Conservation (phyloP, 1,140 invertebrate genomes). For the Drosophila carrolli region DNA sequence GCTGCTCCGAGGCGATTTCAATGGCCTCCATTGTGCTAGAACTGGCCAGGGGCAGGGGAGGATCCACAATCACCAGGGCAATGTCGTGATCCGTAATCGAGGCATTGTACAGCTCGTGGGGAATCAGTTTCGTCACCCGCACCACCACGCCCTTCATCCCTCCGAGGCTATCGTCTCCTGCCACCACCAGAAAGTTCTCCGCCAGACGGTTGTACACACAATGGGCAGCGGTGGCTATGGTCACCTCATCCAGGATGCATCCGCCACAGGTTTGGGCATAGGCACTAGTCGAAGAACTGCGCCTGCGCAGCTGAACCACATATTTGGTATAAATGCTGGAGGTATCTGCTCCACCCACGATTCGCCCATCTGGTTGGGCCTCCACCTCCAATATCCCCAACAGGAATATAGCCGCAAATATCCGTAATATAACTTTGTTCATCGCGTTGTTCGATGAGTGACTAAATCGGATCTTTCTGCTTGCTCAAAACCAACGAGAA, state of each 20-base stretch:
- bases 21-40: constrained; percentile 40
- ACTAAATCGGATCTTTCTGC: constrained; percentile 44
- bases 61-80: constrained; percentile 58
- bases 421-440: constrained; percentile 40
- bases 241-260: constrained; percentile 48
- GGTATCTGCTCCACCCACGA: constrained; percentile 58
- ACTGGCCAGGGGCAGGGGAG: constrained; percentile 40
- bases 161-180: constrained; percentile 45
- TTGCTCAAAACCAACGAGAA: constrained; percentile 21
- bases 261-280: constrained; percentile 56
- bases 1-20: constrained; percentile 20
- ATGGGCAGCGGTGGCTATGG: constrained; percentile 86
- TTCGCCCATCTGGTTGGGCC: constrained; percentile 37
- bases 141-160: constrained; percentile 61
- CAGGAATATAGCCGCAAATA: constrained; percentile 12
- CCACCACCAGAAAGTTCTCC: constrained; percentile 61
- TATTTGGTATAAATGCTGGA: constrained; percentile 44
- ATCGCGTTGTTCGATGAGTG: constrained; percentile 53
- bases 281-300: constrained; percentile 31
- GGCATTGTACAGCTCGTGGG: constrained; percentile 66
- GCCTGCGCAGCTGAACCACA: constrained; percentile 61
- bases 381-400: neutral
- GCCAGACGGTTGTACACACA: constrained; percentile 80
- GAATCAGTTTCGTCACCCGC: constrained; percentile 51
- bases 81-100: constrained; percentile 68